Conservation (phyloP, 2,888 invertebrate species). For the Cynaeus angustus region DNA sequence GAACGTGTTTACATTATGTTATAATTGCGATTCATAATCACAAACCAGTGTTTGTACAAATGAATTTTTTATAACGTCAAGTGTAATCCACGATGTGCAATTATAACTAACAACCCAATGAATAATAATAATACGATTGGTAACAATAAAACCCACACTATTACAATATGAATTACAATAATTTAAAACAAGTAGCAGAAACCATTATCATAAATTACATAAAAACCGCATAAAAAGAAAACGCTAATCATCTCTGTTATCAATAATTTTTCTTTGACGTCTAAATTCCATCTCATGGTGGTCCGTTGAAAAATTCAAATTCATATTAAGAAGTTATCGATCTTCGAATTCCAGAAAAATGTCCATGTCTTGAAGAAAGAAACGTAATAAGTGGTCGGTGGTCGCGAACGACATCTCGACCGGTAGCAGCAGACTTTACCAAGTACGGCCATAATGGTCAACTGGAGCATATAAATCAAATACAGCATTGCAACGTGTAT, state of each 20-base stretch:
- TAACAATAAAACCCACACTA: conserved; percentile 4
- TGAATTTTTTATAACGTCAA: background rate
- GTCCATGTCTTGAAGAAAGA: conserved; percentile 28
- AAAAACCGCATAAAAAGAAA: background rate
- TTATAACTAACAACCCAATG: background rate
- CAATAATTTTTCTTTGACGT: no score
- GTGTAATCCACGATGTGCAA: background rate
- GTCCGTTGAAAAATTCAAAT: background rate
- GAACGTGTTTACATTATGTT: no score
- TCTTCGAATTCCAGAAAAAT: conserved; percentile 35
- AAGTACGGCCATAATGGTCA: conserved; percentile 58
- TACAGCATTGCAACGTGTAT: conserved; percentile 55
- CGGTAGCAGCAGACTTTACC: conserved; percentile 57
- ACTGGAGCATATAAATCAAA: conserved; percentile 59
- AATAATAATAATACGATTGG: conserved; percentile 2
- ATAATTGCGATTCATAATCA: no score
- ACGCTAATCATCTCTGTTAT: no score
- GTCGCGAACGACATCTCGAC: conserved; percentile 52
- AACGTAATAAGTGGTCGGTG: conserved; percentile 46
- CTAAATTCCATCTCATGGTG: background rate
- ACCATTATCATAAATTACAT: background rate
- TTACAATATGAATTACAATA: conserved; percentile 1
- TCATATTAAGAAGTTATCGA: conserved; percentile 31
- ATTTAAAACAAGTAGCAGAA: background rate
- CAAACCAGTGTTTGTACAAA: background rate